Conservation (phyloP, 2,888 invertebrate genomes). For the Monoplex corrugatus region DNA sequence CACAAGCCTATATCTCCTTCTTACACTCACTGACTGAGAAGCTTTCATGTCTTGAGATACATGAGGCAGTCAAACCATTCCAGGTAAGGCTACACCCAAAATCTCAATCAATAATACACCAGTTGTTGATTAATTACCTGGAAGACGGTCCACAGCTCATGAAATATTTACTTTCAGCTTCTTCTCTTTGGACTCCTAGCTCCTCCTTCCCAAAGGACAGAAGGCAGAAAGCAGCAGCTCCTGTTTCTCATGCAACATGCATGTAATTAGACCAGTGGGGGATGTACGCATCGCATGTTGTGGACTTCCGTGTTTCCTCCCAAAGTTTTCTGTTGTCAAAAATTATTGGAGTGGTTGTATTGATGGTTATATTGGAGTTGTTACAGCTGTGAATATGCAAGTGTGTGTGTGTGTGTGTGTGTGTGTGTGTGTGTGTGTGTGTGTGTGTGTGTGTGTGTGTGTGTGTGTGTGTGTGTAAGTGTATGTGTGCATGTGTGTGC, state of each 20-base stretch:
- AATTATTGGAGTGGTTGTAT: too few relatives aligned
- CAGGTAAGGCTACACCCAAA: not conserved
- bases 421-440: slow-evolving; percentile 7
- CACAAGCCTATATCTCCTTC: not conserved
- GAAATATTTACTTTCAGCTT: slow-evolving; percentile 30
- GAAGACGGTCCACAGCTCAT: not conserved
- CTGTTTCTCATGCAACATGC: not conserved
- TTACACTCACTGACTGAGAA: too few relatives aligned
- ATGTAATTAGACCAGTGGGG: slow-evolving; percentile 20
- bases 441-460: not conserved
- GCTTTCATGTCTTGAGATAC: too few relatives aligned
- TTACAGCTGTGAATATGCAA: not conserved
- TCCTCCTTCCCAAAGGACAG: too few relatives aligned
- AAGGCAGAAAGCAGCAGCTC: not conserved
- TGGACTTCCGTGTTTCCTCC: too few relatives aligned
- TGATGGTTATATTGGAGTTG: too few relatives aligned
- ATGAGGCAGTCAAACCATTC: too few relatives aligned
- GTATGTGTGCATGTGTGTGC: slow-evolving; percentile 27
- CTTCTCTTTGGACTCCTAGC: too few relatives aligned
- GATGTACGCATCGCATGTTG: not conserved
- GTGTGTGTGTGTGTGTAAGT: slow-evolving; percentile 8
- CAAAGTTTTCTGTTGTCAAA: too few relatives aligned
- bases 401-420: slow-evolving; percentile 6
- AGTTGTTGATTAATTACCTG: slow-evolving; percentile 27
- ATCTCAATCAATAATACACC: slow-evolving; percentile 10